phyloP scores from a whole-genome alignment of 2,888 invertebrate species.

The Embidobia sp. region DNA sequence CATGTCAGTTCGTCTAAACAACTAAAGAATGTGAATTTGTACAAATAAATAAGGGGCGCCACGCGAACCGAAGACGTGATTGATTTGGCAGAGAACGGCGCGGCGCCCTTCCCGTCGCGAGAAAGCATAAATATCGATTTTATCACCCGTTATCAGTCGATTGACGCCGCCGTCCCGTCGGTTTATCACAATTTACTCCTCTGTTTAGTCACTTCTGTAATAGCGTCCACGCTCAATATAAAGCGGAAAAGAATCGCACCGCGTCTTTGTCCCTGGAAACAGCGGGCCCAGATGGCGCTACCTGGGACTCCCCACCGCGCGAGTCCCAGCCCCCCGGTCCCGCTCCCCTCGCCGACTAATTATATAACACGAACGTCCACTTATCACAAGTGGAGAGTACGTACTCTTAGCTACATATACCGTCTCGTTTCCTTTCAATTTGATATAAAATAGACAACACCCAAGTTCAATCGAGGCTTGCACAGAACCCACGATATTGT shows the following conservation, averaged over 20 bases:
- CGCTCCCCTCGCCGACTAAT: too few relatives aligned
- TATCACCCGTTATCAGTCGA: conserved; percentile 43
- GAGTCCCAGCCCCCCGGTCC: not conserved
- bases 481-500: conserved; percentile 75
- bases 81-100: not conserved
- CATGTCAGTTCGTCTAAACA: conserved; percentile 12
- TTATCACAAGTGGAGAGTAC: conserved; percentile 64
- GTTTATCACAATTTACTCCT: conserved; percentile 53
- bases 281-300: conserved; percentile 1
- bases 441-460: conserved; percentile 75
- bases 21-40: conserved; percentile 36
- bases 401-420: conserved; percentile 66
- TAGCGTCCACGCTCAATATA: not conserved
- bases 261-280: conserved; percentile 15
- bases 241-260: conserved; percentile 50
- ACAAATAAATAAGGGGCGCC: conserved; percentile 40
- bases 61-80: not conserved
- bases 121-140: conserved; percentile 29
- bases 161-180: conserved; percentile 22
- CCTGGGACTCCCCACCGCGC: not conserved
- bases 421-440: conserved; percentile 71
- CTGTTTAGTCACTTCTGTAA: too few relatives aligned
- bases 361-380: conserved; percentile 68
- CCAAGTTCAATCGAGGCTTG: conserved; percentile 77
- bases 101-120: conserved; percentile 5